Evolutionary conservation across 2,797 vertebrate genomes (phyloP), one percentile per base, ranked within the genome.

Genomic region (Phataginus tricuspis): DNA sequence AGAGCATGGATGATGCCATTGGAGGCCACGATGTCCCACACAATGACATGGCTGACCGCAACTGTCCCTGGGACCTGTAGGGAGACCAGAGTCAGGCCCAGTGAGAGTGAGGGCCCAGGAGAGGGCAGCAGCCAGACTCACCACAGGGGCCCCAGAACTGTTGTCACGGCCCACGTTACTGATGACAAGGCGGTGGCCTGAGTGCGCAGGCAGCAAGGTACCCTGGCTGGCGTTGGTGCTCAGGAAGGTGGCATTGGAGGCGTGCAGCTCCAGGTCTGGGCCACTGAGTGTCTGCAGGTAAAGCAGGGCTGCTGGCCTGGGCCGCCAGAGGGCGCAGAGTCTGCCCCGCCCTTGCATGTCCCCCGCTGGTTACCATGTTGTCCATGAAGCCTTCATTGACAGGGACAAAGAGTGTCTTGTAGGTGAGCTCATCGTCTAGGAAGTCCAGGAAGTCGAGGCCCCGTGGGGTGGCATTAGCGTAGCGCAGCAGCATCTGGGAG

Each of bases 1-100:
- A 99, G 99, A n/a, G 99, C 97, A 0, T 99, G 99, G 95, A 99
- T 99, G 96, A 99, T 99, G 68, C 99, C 99, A 0, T 99, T 99
- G 72, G 98, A 98, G 18, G 99, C 99, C 16, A 99, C 23, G 93
- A 99, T 99, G 98, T 99, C 99, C 99, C 99, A 99, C 6, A 98
- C 93, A 90, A 99, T 66, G 59, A 99, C 98, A 34, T 93, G 74
- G 3, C 97, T 98, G 86, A 98, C 95, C 53, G 96, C 86, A 18
- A 97, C 96, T 29, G 86, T 37, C 23, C 97, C 91, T 0, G 97
- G 89, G 80, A 23, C 86, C 97, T 97, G 59, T 9, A 31, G 69
- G 72, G 72, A 94, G 61, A 92, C 6, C 19, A 12, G 63, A 31
- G 75, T 96, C 55, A 96, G 95, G 42, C 15, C 49, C 3, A 0